A percentile compares a stretch with the other conserved stretches of the same genome.
Evolutionary conservation across 2,113 vertebrate genomes (phyloP).

Genomic region (Dendrocopos noguchii): DNA sequence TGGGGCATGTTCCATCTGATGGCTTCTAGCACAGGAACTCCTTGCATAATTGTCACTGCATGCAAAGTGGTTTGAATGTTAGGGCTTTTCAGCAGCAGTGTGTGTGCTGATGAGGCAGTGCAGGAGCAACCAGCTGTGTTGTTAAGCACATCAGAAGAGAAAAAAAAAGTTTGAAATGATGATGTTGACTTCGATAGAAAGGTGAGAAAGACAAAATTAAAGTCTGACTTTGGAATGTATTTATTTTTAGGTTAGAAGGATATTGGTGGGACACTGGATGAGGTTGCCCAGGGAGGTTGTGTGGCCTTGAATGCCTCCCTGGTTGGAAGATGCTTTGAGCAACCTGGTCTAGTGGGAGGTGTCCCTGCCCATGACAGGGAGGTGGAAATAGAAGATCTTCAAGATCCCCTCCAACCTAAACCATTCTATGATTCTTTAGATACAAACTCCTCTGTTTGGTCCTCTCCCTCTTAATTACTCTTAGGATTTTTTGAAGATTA

Average conservation of each 20-base stretch:
- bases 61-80: neutral
- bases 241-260: neutral
- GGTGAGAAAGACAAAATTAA: neutral
- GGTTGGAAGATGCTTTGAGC: too few relatives aligned
- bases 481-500: neutral
- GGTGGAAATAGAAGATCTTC: too few relatives aligned
- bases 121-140: neutral
- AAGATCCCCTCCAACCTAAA: too few relatives aligned
- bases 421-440: neutral
- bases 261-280: neutral
- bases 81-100: neutral
- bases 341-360: too few relatives aligned
- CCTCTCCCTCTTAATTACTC: neutral
- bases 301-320: too few relatives aligned
- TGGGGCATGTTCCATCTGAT: neutral
- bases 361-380: too few relatives aligned
- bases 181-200: neutral
- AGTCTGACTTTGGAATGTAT: neutral
- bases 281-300: too few relatives aligned
- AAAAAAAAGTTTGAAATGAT: neutral
- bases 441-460: neutral
- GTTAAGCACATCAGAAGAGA: conserved; percentile 1
- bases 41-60: neutral
- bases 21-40: neutral
- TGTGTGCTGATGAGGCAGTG: neutral